Conservation (phyloP, 2,797 vertebrate species). For the Muscicapa comitata region DNA sequence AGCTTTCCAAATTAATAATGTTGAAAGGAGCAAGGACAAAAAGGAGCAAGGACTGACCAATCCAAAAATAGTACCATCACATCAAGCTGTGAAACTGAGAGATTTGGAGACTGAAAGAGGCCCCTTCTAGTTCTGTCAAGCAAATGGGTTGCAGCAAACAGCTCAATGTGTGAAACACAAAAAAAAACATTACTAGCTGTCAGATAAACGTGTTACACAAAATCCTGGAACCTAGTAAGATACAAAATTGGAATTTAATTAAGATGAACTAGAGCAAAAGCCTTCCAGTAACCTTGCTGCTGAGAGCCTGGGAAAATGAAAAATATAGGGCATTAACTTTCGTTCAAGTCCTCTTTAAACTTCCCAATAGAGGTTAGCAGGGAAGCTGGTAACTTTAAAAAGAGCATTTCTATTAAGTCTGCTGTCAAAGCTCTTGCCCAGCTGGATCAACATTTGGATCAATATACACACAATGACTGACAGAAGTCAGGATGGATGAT, state of each 20-base stretch:
- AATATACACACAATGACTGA: not conserved
- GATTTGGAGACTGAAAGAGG: not conserved
- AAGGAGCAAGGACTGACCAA: not conserved
- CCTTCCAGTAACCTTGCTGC: not conserved
- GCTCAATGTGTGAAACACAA: not conserved
- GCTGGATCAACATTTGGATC: not conserved
- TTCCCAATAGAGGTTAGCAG: not conserved
- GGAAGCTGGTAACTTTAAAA: not conserved
- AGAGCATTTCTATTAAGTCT: not conserved
- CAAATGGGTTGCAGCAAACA: not conserved
- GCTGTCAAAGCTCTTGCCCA: not conserved
- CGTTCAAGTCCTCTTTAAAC: not conserved
- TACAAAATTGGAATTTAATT: constrained; percentile 39
- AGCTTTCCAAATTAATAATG: not conserved
- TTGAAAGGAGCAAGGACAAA: not conserved
- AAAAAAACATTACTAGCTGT: not conserved
- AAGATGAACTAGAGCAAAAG: constrained; percentile 36
- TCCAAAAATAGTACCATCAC: not conserved
- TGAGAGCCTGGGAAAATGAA: not conserved
- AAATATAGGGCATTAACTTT: not conserved
- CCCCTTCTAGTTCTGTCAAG: not conserved
- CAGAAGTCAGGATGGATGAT: not conserved
- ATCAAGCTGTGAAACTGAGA: not conserved
- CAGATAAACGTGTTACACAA: not conserved
- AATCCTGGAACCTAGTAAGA: not conserved